phyloP scores from a whole-genome alignment of 2,113 vertebrate species.

The Himantopus leucocephalus region DNA sequence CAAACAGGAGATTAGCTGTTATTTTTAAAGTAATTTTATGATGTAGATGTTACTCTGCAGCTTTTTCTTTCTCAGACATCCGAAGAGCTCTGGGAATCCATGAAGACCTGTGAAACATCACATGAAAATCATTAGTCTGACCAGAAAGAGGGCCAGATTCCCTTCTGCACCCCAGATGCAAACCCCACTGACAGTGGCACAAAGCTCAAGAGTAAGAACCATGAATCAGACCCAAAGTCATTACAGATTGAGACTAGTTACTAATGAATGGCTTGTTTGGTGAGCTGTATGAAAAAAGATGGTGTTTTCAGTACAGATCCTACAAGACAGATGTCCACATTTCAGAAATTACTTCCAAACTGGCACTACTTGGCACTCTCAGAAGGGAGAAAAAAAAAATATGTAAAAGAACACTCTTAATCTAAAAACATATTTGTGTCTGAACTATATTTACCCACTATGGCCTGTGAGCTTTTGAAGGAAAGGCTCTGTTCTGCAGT shows the following conservation, averaged over 20 bases:
- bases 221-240: background rate
- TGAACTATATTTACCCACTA: slow-evolving; percentile 32
- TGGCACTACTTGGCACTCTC: slow-evolving; percentile 16
- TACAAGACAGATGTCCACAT: slow-evolving; percentile 60
- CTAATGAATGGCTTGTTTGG: slow-evolving; percentile 54
- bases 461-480: background rate
- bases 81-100: background rate
- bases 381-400: background rate
- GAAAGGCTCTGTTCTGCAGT: background rate
- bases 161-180: background rate
- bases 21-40: slow-evolving; percentile 1
- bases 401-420: slow-evolving; percentile 17
- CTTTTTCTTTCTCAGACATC: background rate
- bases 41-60: background rate
- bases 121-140: background rate
- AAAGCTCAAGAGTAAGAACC: background rate
- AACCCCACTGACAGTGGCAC: background rate
- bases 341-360: slow-evolving; percentile 56
- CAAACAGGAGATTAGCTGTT: background rate
- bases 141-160: background rate
- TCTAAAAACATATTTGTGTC: slow-evolving; percentile 21
- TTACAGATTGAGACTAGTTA: background rate
- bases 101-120: background rate
- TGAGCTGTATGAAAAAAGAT: slow-evolving; percentile 48
- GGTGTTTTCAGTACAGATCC: slow-evolving; percentile 56